These are phyloP conservation scores for Loxodonta africana DNA, from an alignment of 2,113 vertebrate species.

Conservation along the genomic window DNA sequence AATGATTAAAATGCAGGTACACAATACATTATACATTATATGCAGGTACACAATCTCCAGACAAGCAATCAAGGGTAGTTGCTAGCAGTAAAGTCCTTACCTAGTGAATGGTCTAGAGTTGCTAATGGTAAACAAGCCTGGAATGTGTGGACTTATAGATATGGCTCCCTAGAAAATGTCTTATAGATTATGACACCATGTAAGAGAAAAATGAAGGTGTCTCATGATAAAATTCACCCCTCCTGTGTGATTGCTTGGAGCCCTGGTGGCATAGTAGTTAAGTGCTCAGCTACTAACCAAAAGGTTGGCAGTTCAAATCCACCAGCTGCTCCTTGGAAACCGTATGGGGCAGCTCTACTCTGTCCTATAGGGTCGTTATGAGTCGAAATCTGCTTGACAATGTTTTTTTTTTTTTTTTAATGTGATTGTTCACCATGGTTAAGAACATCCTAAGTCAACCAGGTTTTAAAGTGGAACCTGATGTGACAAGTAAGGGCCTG, in stretches of 20 bases:
- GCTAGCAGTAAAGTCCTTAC: neutral
- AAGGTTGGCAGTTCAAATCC: too few species aligned
- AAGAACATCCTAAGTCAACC: neutral
- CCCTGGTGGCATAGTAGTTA: too few species aligned
- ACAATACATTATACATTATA: too few species aligned
- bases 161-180: neutral
- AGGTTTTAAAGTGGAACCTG: neutral
- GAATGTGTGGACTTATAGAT: neutral
- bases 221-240: too few species aligned
- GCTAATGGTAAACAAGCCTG: neutral
- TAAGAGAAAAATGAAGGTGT: neutral
- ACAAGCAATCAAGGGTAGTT: neutral
- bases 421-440: neutral
- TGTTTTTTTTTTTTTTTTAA: neutral
- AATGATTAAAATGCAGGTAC: neutral
- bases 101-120: neutral
- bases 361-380: too few species aligned
- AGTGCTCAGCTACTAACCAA: too few species aligned
- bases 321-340: too few species aligned
- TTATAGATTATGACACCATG: fast-evolving
- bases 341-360: too few species aligned
- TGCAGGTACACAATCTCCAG: neutral
- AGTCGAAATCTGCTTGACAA: too few species aligned
- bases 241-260: neutral
- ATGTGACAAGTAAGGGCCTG: neutral